Evolutionary conservation across 1,140 invertebrate genomes (phyloP).

Genomic region (Magallana gigas): DNA sequence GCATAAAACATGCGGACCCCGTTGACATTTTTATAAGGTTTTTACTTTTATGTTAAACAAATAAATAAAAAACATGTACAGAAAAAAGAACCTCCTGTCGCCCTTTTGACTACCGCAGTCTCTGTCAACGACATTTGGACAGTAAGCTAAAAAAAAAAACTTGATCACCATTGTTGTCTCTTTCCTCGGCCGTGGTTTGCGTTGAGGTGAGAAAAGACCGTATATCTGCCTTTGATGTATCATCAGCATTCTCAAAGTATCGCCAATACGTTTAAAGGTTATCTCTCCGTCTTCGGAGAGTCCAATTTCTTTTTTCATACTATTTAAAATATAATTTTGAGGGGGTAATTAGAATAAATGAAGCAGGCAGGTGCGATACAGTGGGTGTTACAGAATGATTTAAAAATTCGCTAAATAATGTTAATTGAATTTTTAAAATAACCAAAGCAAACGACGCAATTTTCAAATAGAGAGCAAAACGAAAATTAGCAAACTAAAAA

Average conservation of each 20-base stretch:
- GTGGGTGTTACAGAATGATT: neutral
- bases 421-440: neutral
- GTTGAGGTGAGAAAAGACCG: neutral
- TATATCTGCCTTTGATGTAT: neutral
- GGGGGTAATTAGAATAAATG: neutral
- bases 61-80: constrained; percentile 1
- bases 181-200: neutral
- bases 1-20: neutral
- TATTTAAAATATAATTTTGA: constrained; percentile 6
- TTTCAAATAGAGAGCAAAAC: neutral
- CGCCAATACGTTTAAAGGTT: neutral
- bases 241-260: neutral
- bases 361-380: neutral
- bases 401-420: neutral
- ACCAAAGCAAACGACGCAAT: neutral
- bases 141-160: neutral
- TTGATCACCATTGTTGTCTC: neutral
- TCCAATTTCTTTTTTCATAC: neutral
- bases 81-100: constrained; percentile 5
- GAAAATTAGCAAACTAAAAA: neutral
- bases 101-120: neutral
- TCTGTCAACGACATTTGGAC: constrained; percentile 7
- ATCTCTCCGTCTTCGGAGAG: neutral
- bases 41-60: constrained; percentile 36
- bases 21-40: constrained; percentile 32